These are phyloP conservation scores for Ctenodactylus gundi DNA, from an alignment of 2,113 vertebrate species.

Conservation along the genomic window DNA sequence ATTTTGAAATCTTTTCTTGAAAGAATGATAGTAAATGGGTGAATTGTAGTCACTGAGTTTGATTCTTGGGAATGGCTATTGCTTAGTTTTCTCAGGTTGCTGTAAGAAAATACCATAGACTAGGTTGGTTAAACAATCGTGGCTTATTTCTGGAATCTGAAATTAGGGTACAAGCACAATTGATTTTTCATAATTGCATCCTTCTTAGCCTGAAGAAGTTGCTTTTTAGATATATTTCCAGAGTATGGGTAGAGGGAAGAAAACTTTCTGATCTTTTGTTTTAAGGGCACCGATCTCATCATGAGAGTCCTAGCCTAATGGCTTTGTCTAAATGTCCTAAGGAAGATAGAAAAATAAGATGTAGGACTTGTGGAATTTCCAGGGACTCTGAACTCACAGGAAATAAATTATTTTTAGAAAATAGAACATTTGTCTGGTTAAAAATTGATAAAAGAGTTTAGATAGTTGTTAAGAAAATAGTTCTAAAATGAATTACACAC, in stretches of 20 bases:
- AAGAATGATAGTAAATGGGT: neutral
- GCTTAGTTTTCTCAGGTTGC: neutral
- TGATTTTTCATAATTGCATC: neutral
- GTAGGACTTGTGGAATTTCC: neutral
- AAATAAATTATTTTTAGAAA: conserved; percentile 36
- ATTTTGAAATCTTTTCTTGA: neutral
- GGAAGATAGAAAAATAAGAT: neutral
- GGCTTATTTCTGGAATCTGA: neutral
- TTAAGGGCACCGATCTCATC: neutral
- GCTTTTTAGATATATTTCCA: neutral
- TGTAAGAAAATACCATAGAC: neutral
- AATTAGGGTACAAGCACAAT: neutral
- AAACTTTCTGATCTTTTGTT: neutral
- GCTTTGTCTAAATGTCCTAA: neutral
- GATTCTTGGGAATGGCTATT: neutral
- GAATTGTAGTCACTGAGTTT: neutral
- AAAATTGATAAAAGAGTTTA: conserved; percentile 41
- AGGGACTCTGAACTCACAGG: neutral
- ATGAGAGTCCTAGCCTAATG: neutral
- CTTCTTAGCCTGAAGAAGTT: neutral
- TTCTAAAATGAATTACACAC: conserved; percentile 36
- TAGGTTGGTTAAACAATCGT: neutral
- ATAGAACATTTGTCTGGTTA: neutral
- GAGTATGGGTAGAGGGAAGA: neutral
- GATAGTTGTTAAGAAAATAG: conserved; percentile 38